Conservation (phyloP, 2,797 vertebrate species). For the Carduelis carduelis region DNA sequence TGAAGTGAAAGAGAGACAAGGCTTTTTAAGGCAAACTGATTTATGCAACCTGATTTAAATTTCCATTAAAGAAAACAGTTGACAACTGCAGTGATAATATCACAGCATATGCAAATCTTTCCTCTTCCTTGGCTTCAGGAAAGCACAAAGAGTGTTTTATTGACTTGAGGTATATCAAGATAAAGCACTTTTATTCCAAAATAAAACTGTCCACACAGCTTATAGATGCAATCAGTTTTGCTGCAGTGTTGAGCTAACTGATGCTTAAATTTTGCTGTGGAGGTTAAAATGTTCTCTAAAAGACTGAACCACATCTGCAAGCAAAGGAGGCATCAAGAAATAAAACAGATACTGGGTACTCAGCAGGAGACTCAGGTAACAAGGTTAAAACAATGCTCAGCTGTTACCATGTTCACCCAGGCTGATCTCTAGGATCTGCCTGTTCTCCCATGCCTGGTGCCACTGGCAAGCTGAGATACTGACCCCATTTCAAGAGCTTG, state of each 20-base stretch:
- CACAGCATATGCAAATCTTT: conserved; percentile 30
- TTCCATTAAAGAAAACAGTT: conserved; percentile 50
- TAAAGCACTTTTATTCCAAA: conserved; percentile 49
- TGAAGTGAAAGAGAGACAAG: neutral
- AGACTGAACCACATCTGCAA: neutral
- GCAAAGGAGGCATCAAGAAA: neutral
- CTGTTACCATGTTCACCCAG: neutral
- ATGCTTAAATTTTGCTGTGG: conserved; percentile 31
- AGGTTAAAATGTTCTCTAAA: conserved; percentile 16
- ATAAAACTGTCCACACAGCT: conserved; percentile 53
- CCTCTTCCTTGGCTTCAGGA: conserved; percentile 8
- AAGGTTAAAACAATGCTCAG: neutral
- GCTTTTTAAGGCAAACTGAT: conserved; percentile 42
- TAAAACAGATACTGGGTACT: neutral
- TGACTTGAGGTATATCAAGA: conserved; percentile 56
- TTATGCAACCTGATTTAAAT: conserved; percentile 51
- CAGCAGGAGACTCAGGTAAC: neutral
- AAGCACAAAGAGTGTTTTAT: conserved; percentile 43
- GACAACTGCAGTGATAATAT: conserved; percentile 46
- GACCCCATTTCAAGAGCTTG: neutral
- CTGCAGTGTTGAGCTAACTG: conserved; percentile 26
- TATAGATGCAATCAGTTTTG: conserved; percentile 46
- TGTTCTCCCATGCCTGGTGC: neutral
- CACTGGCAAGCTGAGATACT: neutral
- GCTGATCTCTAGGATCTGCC: neutral